These are phyloP conservation scores for Drosophila silvestris DNA, from an alignment of 2,888 invertebrate species.

Conservation along the genomic window DNA sequence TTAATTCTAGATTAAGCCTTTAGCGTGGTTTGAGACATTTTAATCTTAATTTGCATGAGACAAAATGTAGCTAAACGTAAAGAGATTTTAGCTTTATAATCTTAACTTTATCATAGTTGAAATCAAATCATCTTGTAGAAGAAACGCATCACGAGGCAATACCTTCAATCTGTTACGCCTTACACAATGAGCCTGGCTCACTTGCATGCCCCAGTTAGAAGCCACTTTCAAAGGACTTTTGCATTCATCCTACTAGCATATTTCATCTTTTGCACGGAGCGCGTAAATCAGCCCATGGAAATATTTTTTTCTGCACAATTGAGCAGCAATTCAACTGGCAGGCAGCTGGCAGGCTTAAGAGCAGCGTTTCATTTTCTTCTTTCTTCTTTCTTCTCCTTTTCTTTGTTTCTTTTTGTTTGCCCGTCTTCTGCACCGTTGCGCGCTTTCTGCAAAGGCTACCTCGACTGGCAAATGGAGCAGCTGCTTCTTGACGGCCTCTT, in stretches of 20 bases:
- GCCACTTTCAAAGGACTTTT: conserved; percentile 26
- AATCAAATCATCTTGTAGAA: background rate
- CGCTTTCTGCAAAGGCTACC: conserved; percentile 3
- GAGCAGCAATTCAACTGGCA: conserved; percentile 59
- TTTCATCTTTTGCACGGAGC: conserved; percentile 28
- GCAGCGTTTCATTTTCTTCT: conserved; percentile 30
- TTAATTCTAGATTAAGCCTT: background rate
- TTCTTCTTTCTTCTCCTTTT: conserved; percentile 15
- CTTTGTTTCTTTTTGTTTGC: background rate
- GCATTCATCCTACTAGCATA: conserved; percentile 5
- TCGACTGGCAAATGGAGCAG: conserved; percentile 37
- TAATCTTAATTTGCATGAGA: background rate
- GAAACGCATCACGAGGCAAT: background rate
- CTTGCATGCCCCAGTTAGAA: conserved; percentile 11
- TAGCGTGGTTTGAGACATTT: background rate
- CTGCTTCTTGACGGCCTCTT: conserved; percentile 50
- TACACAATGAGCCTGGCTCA: conserved; percentile 5
- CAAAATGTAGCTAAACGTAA: background rate
- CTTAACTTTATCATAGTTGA: background rate
- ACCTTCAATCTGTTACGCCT: conserved; percentile 1
- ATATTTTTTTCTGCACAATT: conserved; percentile 68
- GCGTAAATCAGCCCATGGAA: conserved; percentile 67
- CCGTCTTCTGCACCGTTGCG: conserved; percentile 10
- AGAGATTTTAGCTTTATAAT: background rate
- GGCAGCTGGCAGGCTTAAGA: conserved; percentile 21